Conservation (phyloP, 2,888 invertebrate species). For the Microctonus brassicae region DNA sequence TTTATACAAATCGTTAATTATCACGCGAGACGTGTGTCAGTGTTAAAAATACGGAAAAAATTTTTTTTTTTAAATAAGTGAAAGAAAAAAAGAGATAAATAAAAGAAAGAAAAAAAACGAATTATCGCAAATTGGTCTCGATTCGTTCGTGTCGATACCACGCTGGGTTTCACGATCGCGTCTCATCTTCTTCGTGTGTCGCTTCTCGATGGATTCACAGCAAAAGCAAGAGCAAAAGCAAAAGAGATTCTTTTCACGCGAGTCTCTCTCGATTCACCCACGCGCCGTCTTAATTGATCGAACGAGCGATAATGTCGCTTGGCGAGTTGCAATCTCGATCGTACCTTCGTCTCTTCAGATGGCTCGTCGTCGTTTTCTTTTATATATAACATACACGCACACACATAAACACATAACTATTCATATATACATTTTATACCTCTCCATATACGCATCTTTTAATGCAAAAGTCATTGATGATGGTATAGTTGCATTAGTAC, state of each 20-base stretch:
- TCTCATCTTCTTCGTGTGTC: constrained; percentile 10
- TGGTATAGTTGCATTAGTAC: constrained; percentile 2
- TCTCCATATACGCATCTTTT: too few species aligned
- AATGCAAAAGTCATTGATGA: too few species aligned
- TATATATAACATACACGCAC: background rate
- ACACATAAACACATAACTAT: constrained; percentile 14
- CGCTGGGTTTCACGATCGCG: constrained; percentile 6
- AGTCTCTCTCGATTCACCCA: constrained; percentile 15
- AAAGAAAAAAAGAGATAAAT: background rate
- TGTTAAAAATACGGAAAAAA: background rate
- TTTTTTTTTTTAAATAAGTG: too few species aligned
- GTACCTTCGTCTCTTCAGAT: background rate
- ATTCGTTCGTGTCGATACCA: constrained; percentile 1
- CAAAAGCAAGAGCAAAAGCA: background rate
- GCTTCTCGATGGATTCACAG: background rate
- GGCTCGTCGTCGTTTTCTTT: background rate
- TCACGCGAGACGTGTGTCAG: constrained; percentile 60
- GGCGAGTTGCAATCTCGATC: constrained; percentile 3
- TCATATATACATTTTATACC: background rate
- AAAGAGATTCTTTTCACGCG: constrained; percentile 13
- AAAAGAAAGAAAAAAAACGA: background rate
- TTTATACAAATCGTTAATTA: constrained; percentile 64
- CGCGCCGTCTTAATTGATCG: constrained; percentile 17
- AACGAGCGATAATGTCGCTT: constrained; percentile 21
- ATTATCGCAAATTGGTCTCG: constrained; percentile 1